phyloP scores from a whole-genome alignment of 2,797 vertebrate genomes.

The Tenualosa thibaudeaui region DNA sequence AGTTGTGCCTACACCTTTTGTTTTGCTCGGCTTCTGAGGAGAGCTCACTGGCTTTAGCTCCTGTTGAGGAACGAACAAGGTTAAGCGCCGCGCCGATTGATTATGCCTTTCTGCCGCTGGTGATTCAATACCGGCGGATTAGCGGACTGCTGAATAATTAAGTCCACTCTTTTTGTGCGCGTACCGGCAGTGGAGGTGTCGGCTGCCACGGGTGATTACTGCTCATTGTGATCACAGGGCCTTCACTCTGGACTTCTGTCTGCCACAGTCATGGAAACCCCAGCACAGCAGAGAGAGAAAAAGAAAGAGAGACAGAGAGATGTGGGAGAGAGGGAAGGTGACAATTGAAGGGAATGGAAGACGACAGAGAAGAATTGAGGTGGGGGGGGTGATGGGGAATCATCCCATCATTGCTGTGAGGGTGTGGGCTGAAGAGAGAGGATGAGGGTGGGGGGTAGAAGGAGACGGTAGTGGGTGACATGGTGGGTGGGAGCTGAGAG shows the following conservation, averaged over 20 bases:
- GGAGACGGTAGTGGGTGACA: neutral
- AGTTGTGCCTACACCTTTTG: slow-evolving; percentile 20
- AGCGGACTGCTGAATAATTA: slow-evolving; percentile 64
- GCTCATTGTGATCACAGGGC: slow-evolving; percentile 44
- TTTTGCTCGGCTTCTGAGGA: neutral
- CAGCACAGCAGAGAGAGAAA: slow-evolving; percentile 28
- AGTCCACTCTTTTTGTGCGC: slow-evolving; percentile 53
- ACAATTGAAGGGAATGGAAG: slow-evolving; percentile 6
- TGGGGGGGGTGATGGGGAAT: neutral
- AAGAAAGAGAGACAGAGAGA: neutral
- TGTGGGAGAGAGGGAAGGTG: neutral
- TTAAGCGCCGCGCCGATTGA: slow-evolving; percentile 59
- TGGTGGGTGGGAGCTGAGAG: neutral
- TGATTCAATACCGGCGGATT: slow-evolving; percentile 47
- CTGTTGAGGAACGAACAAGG: slow-evolving; percentile 51
- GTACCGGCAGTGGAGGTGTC: slow-evolving; percentile 46
- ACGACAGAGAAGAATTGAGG: neutral
- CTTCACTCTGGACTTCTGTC: slow-evolving; percentile 9
- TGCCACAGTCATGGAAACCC: slow-evolving; percentile 29
- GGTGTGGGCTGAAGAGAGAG: neutral
- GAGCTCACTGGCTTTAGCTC: slow-evolving; percentile 16
- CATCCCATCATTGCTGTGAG: neutral
- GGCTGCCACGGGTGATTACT: slow-evolving; percentile 44
- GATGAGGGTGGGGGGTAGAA: neutral
- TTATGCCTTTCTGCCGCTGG: slow-evolving; percentile 53